These are phyloP conservation scores for Camarhynchus parvulus DNA, from an alignment of 2,113 vertebrate genomes.

Conservation along the genomic window DNA sequence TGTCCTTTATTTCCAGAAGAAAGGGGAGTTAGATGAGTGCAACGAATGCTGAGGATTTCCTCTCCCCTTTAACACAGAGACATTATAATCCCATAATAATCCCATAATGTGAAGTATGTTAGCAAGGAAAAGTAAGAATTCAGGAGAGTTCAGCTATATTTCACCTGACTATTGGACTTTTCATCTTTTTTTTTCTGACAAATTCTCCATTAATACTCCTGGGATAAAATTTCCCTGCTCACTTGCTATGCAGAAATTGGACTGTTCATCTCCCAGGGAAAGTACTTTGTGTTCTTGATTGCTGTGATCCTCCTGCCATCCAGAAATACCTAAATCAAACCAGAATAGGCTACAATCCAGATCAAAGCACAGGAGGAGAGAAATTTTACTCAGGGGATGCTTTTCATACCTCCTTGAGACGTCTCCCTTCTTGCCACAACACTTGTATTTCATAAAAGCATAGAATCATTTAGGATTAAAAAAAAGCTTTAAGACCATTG, in stretches of 20 bases:
- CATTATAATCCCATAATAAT: constrained; percentile 1
- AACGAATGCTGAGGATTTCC: rapidly evolving
- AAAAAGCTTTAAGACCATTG: neutral
- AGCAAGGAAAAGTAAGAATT: neutral
- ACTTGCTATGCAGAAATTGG: constrained; percentile 10
- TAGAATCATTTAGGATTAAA: neutral
- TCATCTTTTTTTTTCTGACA: neutral
- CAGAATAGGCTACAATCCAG: neutral
- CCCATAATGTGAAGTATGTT: neutral
- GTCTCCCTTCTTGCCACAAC: neutral
- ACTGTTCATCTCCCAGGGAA: constrained; percentile 7
- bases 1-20: neutral
- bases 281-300: neutral
- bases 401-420: neutral
- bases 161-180: neutral
- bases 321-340: constrained; percentile 9
- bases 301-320: neutral
- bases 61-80: neutral
- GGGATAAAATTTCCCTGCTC: neutral
- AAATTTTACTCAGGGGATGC: neutral
- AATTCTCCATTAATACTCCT: neutral
- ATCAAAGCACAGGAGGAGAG: neutral
- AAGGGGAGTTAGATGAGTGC: neutral
- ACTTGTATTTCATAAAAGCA: neutral
- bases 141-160: neutral